Evolutionary conservation across 2,888 invertebrate species (phyloP).

Genomic region (Polyommatus icarus): DNA sequence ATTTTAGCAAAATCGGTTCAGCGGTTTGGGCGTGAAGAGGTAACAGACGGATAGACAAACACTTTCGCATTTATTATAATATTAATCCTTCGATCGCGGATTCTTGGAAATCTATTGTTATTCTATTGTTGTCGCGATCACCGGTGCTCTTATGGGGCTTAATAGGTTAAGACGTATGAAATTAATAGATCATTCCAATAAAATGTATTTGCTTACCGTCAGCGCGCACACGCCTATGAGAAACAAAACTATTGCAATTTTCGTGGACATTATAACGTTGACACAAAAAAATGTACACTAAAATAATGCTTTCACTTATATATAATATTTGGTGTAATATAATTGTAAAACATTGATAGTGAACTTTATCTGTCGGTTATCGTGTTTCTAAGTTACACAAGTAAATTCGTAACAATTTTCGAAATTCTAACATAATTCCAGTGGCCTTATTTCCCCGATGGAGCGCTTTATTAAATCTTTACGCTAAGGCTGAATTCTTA

Average conservation of each 20-base stretch:
- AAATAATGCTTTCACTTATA: conserved; percentile 23
- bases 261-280: conserved; percentile 44
- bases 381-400: conserved; percentile 20
- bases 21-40: too few species aligned
- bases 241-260: conserved; percentile 43
- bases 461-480: background rate
- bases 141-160: too few species aligned
- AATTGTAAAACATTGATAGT: conserved; percentile 15
- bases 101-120: too few species aligned
- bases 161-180: too few species aligned
- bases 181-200: background rate
- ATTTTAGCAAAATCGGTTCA: too few species aligned
- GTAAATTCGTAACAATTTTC: background rate
- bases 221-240: conserved; percentile 47
- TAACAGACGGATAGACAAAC: too few species aligned
- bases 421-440: background rate
- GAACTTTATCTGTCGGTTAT: conserved; percentile 13
- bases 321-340: conserved; percentile 26
- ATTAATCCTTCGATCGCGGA: too few species aligned
- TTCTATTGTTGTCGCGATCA: too few species aligned
- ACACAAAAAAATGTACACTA: conserved; percentile 14
- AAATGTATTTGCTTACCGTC: conserved; percentile 49
- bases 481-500: background rate
- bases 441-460: background rate
- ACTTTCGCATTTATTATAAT: too few species aligned